Percentiles rank a stretch among this genome's conserved stretches.
Conservation (phyloP, 2,888 invertebrate genomes). For the Cacoxenus indagator region DNA sequence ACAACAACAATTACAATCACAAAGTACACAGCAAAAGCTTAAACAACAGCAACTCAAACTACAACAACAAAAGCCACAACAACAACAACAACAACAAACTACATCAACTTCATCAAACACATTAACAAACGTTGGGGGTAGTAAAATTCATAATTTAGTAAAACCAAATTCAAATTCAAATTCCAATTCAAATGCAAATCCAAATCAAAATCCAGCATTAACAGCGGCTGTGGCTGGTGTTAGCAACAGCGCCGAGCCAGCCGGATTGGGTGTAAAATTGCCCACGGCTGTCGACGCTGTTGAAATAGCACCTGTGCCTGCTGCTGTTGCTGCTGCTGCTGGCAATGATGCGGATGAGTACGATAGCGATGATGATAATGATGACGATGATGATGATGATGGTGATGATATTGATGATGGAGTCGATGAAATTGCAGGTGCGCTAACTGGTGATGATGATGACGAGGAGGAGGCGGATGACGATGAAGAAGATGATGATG, state of each 20-base stretch:
- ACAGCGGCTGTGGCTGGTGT: slow-evolving; percentile 36
- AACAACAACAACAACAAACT: slow-evolving; percentile 36
- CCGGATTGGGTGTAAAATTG: slow-evolving; percentile 33
- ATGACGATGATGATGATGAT: slow-evolving; percentile 67
- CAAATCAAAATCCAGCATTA: slow-evolving; percentile 34
- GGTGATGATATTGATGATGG: slow-evolving; percentile 71
- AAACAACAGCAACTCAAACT: no score
- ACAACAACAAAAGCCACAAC: slow-evolving; percentile 39
- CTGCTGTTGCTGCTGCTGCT: slow-evolving; percentile 67
- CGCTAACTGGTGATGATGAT: slow-evolving; percentile 78
- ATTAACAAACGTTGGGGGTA: slow-evolving; percentile 35
- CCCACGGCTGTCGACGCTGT: slow-evolving; percentile 56
- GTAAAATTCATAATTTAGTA: neutral
- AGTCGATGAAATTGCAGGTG: slow-evolving; percentile 78
- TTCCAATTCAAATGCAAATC: slow-evolving; percentile 33
- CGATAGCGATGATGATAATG: slow-evolving; percentile 44
- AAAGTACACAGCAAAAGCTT: slow-evolving; percentile 28
- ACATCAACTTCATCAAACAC: slow-evolving; percentile 33
- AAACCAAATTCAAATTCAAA: slow-evolving; percentile 49
- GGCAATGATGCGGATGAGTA: slow-evolving; percentile 39
- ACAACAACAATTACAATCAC: slow-evolving; percentile 41
- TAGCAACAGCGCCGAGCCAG: slow-evolving; percentile 30
- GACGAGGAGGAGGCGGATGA: slow-evolving; percentile 76
- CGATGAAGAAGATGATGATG: slow-evolving; percentile 77
- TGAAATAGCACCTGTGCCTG: no score